These are phyloP conservation scores for Venustaconcha ellipsiformis DNA, from an alignment of 1,140 invertebrate genomes.

Conservation along the genomic window DNA sequence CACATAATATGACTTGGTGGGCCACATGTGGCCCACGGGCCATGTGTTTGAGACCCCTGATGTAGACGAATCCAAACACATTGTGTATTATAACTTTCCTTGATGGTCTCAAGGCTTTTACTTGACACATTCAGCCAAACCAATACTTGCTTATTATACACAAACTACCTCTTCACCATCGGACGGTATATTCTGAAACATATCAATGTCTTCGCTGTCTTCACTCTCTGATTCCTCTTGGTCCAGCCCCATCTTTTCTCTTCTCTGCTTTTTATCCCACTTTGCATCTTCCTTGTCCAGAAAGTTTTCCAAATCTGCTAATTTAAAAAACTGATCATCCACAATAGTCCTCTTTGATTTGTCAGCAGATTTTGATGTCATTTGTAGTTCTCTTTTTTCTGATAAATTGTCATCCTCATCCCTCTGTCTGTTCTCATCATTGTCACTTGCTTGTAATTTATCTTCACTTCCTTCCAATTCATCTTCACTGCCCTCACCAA, in stretches of 20 bases:
- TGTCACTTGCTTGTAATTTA: slow-evolving; percentile 14
- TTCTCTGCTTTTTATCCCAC: slow-evolving; percentile 68
- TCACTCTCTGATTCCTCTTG: slow-evolving; percentile 70
- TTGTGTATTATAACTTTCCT: too few relatives aligned
- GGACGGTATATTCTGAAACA: slow-evolving; percentile 48
- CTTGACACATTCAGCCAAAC: neutral
- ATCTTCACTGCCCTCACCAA: slow-evolving; percentile 28
- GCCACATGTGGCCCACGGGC: too few relatives aligned
- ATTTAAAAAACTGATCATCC: slow-evolving; percentile 93
- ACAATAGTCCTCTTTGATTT: slow-evolving; percentile 73
- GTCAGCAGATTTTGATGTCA: slow-evolving; percentile 5
- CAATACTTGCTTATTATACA: neutral
- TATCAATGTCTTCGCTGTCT: slow-evolving; percentile 54
- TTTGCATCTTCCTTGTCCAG: slow-evolving; percentile 83
- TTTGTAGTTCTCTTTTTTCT: slow-evolving; percentile 23
- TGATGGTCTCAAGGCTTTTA: too few relatives aligned
- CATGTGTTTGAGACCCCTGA: too few relatives aligned
- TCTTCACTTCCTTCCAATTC: too few relatives aligned
- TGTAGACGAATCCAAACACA: too few relatives aligned
- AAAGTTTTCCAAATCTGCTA: slow-evolving; percentile 88
- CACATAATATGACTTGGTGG: too few relatives aligned
- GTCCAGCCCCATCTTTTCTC: slow-evolving; percentile 64
- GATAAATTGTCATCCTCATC: neutral
- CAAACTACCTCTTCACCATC: slow-evolving; percentile 57
- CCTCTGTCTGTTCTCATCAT: slow-evolving; percentile 15